Evolutionary conservation across 1,140 invertebrate genomes (phyloP).

Genomic region (Papilio aristodemus): DNA sequence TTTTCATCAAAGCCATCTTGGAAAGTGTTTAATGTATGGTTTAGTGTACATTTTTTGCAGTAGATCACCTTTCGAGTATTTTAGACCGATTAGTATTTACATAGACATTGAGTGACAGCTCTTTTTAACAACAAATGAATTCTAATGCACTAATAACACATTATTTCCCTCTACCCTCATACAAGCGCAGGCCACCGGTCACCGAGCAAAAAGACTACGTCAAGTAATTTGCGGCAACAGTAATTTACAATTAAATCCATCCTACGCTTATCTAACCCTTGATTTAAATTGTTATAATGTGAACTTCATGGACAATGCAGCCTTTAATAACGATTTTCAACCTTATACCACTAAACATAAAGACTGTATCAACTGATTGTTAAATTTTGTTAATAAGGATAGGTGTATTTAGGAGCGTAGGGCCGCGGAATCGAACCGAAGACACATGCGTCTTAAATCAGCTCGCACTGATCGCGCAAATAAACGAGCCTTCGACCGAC

Average conservation of each 20-base stretch:
- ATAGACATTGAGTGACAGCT: too few relatives aligned
- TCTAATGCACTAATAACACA: not conserved
- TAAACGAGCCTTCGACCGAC: constrained; percentile 53
- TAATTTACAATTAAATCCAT: constrained; percentile 47
- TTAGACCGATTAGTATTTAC: too few relatives aligned
- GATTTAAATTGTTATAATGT: constrained; percentile 44
- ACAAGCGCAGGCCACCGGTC: not conserved
- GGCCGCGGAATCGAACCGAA: constrained; percentile 52
- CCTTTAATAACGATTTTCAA: constrained; percentile 1
- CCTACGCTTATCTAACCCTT: constrained; percentile 40
- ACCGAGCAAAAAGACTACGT: not conserved
- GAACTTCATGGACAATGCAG: constrained; percentile 14
- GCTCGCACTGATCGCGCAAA: constrained; percentile 56
- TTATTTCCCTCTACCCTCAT: not conserved
- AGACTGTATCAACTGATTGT: not conserved
- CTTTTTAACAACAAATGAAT: not conserved
- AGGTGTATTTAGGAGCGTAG: constrained; percentile 40
- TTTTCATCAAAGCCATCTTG: too few relatives aligned
- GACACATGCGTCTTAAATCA: constrained; percentile 64
- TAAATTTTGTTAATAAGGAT: constrained; percentile 34
- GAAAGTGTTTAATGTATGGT: too few relatives aligned
- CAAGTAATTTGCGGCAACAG: constrained; percentile 6
- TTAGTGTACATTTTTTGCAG: too few relatives aligned
- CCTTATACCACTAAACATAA: constrained; percentile 19
- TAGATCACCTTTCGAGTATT: too few relatives aligned